Evolutionary conservation across 1,140 invertebrate species (phyloP), one percentile per base, ranked within the genome.

Genomic region (Phthorimaea operculella): DNA sequence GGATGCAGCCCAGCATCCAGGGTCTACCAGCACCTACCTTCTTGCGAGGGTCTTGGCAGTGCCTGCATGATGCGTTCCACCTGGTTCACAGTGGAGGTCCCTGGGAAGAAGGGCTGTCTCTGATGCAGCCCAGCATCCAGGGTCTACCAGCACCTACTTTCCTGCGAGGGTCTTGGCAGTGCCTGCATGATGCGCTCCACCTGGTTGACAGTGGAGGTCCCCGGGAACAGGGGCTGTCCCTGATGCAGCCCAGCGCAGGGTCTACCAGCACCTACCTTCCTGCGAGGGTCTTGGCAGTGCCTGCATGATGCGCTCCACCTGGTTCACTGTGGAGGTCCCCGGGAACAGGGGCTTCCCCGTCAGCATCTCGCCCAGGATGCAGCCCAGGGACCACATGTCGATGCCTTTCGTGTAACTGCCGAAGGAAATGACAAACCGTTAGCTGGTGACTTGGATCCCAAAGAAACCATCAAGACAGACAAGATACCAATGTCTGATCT

Each of bases 331-430:
- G 4, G 94, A 96, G 0, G 91, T 92, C 42, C 96, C 96, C 12
- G 96, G 95, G 83, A 98, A 98, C n/a, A 98, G 82, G 0, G 96
- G 94, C 70, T 95, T 94, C 3, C 94, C 94, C 0, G 94, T 87
- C 49, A 96, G 77, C 94, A 98, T 96, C 87, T 98, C 96, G 1
- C 92, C 96, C 28, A 99, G 87, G 63, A 99, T 98, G 78, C 97
- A 99, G 8, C 97, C 97, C 47, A 99, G 79, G 57, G 95, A 97
- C 97, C 97, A 99, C 95, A 99, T 98, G 74, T 99, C 97, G 49
- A 99, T 96, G 34, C 96, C 96, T 79, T 97, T 97, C 4, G 96
- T 98, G 74, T 99, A 99, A 67, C 95, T 96, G 66, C 49, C 95
- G 94, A 18, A 94, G 16, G 64, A 36, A 60, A 16, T 18, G 39